Evolutionary conservation across 2,797 vertebrate species (phyloP).

Genomic region (Telmatherina bonti): DNA sequence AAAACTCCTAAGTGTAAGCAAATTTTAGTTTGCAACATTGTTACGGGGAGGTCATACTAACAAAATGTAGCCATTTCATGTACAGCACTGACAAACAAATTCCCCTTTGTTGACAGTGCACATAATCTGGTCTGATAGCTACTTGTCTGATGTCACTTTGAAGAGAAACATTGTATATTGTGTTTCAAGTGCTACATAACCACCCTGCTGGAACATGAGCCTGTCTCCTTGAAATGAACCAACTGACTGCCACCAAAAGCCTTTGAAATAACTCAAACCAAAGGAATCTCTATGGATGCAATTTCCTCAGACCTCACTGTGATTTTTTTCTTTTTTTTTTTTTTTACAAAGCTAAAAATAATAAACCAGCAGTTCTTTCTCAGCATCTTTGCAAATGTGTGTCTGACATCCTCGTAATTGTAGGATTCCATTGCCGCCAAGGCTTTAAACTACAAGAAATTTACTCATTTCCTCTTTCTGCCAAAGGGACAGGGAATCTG

Average conservation of each 20-base stretch:
- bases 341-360: conserved; percentile 18
- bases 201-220: conserved; percentile 40
- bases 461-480: conserved; percentile 30
- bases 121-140: conserved; percentile 56
- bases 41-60: conserved; percentile 22
- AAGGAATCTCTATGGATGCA: conserved; percentile 45
- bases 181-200: conserved; percentile 26
- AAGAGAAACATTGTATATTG: conserved; percentile 45
- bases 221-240: conserved; percentile 38
- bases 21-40: conserved; percentile 17
- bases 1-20: conserved; percentile 10
- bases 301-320: conserved; percentile 25
- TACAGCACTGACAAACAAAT: conserved; percentile 29
- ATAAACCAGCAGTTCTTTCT: conserved; percentile 37
- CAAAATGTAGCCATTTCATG: conserved; percentile 27
- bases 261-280: conserved; percentile 50
- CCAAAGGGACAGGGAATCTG: conserved; percentile 35
- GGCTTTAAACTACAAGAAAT: conserved; percentile 31
- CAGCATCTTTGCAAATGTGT: conserved; percentile 10
- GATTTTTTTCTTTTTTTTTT: too few species aligned
- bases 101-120: conserved; percentile 41
- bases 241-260: conserved; percentile 20
- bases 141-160: conserved; percentile 42
- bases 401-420: not conserved
- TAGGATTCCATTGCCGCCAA: conserved; percentile 16